Percentiles rank a stretch among this genome's conserved stretches.
phyloP scores from a whole-genome alignment of 2,797 vertebrate genomes.

The Eupleurogrammus muticus region DNA sequence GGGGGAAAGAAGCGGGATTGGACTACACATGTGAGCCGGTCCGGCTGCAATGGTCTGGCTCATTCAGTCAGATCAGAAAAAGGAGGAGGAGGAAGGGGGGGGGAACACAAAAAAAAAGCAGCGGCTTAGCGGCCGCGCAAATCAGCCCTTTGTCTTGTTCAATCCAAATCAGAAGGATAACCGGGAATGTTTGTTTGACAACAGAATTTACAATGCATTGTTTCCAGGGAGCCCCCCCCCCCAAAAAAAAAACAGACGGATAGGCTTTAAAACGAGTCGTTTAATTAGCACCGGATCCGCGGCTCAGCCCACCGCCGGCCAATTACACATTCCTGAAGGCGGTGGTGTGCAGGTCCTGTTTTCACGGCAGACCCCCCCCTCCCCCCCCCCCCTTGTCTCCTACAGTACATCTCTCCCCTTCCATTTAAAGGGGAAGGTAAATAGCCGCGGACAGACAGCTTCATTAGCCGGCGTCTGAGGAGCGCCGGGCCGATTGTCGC shows the following conservation, averaged over 20 bases:
- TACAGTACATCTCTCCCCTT: slow-evolving; percentile 88
- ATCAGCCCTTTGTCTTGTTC: slow-evolving; percentile 81
- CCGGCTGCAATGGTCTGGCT: slow-evolving; percentile 70
- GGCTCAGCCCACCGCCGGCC: slow-evolving; percentile 82
- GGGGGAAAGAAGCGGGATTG: slow-evolving; percentile 40
- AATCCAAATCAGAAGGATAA: slow-evolving; percentile 84
- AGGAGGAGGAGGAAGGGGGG: not conserved
- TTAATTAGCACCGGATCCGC: slow-evolving; percentile 87
- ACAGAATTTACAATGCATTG: slow-evolving; percentile 84
- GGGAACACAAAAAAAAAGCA: slow-evolving; percentile 36
- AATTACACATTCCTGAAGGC: slow-evolving; percentile 89
- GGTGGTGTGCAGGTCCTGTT: slow-evolving; percentile 87
- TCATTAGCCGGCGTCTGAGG: slow-evolving; percentile 89
- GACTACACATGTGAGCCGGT: slow-evolving; percentile 57
- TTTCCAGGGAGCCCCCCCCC: slow-evolving; percentile 79
- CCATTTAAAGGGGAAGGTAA: slow-evolving; percentile 90
- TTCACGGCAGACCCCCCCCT: slow-evolving; percentile 86
- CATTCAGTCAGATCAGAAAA: slow-evolving; percentile 79
- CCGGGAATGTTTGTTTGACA: slow-evolving; percentile 84
- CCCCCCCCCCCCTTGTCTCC: slow-evolving; percentile 84
- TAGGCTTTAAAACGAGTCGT: slow-evolving; percentile 89
- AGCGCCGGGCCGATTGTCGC: slow-evolving; percentile 87
- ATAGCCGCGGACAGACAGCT: slow-evolving; percentile 90
- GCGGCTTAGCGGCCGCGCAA: slow-evolving; percentile 76
- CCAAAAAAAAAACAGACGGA: slow-evolving; percentile 90